A percentile compares a stretch with the other conserved stretches of the same genome.
Conservation (phyloP, 37 sponge, comb jelly and placozoan species). For the Cliona cf. orientalis region DNA sequence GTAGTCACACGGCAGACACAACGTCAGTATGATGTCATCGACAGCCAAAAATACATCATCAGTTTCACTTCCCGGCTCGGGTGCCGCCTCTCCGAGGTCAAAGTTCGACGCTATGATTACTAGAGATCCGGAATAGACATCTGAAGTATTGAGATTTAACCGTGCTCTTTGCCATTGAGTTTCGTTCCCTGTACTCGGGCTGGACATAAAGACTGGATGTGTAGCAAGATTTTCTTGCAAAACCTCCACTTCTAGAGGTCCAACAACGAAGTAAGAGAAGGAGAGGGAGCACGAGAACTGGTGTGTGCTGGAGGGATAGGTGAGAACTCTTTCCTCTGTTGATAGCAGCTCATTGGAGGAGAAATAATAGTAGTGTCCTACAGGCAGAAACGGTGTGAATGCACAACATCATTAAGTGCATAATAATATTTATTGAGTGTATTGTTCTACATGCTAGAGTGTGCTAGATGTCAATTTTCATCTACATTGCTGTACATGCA, state of each 20-base stretch:
- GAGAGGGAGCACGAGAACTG: conserved; percentile 35
- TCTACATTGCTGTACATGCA: not conserved
- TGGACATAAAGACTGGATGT: not conserved
- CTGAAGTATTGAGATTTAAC: not conserved
- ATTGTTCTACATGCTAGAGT: no score
- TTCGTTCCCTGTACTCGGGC: not conserved
- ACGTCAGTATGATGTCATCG: conserved; percentile 54
- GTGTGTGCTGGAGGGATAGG: conserved; percentile 48
- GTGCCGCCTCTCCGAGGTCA: conserved; percentile 35
- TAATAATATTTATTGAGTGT: no score
- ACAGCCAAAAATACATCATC: conserved; percentile 21
- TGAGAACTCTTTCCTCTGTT: not conserved
- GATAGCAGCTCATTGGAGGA: not conserved
- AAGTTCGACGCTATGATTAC: not conserved
- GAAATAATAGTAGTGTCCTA: conserved; percentile 52
- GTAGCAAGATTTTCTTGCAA: conserved; percentile 10
- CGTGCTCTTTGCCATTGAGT: not conserved
- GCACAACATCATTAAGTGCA: no score
- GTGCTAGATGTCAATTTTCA: not conserved
- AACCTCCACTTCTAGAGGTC: conserved; percentile 16
- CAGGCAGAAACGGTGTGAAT: not conserved
- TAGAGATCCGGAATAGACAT: not conserved
- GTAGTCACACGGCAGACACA: conserved; percentile 68
- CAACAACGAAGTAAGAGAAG: conserved; percentile 24
- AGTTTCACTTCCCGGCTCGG: not conserved